A percentile compares a stretch with the other conserved stretches of the same genome.
These are phyloP conservation scores for Halocynthia roretzi DNA, from an alignment of 23 tunicate species.

Conservation along the genomic window DNA sequence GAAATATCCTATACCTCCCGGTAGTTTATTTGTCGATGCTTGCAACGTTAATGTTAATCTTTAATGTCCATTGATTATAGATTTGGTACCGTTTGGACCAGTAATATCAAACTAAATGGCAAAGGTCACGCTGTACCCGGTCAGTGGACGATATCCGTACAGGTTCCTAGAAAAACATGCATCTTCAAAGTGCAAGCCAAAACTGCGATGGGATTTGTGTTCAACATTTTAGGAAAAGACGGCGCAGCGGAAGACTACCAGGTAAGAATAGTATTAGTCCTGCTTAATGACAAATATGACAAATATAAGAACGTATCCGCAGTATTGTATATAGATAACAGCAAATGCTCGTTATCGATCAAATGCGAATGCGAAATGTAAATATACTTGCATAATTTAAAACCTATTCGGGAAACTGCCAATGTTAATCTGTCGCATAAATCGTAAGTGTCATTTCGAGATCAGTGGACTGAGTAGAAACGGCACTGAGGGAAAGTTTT, in stretches of 20 bases:
- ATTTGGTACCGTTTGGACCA: neutral
- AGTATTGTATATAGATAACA: no score
- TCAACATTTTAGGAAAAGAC: neutral
- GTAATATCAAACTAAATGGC: neutral
- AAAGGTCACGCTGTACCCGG: neutral
- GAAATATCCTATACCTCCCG: neutral
- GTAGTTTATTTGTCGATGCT: no score
- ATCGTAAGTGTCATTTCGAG: no score
- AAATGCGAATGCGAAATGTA: no score
- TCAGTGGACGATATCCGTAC: neutral
- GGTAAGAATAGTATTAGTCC: neutral
- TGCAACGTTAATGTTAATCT: neutral
- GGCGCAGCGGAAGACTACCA: neutral
- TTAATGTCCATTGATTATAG: neutral
- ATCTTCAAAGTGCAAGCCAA: neutral
- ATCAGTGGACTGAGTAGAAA: no score
- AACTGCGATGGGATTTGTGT: conserved; percentile 4
- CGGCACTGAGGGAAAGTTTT: no score
- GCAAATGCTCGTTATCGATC: no score
- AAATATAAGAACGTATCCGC: neutral
- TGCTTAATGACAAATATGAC: neutral
- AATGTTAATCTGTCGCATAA: no score
- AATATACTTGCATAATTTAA: no score
- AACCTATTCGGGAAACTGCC: no score
- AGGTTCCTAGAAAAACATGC: neutral